Conservation (phyloP, 2,113 vertebrate species). For the Sarotherodon lohbergeri region DNA sequence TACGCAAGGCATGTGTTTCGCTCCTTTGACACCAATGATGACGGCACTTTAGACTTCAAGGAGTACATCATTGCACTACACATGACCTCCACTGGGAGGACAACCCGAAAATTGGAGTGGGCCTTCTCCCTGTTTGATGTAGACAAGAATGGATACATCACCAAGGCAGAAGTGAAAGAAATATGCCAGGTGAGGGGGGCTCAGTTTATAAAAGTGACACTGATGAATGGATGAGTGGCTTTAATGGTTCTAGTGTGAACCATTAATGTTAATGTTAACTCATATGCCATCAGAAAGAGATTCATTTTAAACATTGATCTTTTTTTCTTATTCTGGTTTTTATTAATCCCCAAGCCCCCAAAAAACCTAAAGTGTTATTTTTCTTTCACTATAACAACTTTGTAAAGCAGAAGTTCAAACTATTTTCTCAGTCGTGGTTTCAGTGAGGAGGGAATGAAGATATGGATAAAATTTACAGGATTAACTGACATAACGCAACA, state of each 20-base stretch:
- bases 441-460: not conserved
- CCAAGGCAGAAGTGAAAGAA: slow-evolving; percentile 85
- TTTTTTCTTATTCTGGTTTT: not conserved
- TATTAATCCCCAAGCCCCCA: not conserved
- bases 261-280: not conserved
- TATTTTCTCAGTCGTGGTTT: not conserved
- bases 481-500: not conserved
- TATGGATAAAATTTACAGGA: not conserved
- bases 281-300: not conserved
- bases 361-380: not conserved
- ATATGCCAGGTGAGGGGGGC: slow-evolving; percentile 79
- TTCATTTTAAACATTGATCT: not conserved
- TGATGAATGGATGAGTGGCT: not conserved
- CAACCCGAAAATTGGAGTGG: slow-evolving; percentile 88
- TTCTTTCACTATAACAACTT: not conserved
- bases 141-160: slow-evolving; percentile 88
- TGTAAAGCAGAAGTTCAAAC: not conserved
- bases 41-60: slow-evolving; percentile 89
- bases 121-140: slow-evolving; percentile 93
- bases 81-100: slow-evolving; percentile 83
- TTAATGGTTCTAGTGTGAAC: not conserved
- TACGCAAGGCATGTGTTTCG: slow-evolving; percentile 92
- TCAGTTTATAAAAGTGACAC: not conserved
- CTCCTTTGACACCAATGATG: slow-evolving; percentile 90
- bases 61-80: slow-evolving; percentile 94